These are phyloP conservation scores for Drosophila trapezifrons DNA, from an alignment of 1,140 invertebrate genomes.

Conservation along the genomic window DNA sequence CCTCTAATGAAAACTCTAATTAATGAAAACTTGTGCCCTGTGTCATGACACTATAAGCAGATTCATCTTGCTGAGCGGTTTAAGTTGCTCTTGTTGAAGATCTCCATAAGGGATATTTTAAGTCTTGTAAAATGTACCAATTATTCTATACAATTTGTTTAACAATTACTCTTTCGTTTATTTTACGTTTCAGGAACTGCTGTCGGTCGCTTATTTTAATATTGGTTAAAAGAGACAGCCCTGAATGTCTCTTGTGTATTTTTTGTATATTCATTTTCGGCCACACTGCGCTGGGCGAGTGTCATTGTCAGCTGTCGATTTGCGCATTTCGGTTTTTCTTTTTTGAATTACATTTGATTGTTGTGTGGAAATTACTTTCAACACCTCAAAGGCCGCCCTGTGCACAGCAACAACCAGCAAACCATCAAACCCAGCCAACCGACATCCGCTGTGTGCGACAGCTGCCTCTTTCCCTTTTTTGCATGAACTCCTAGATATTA, in stretches of 20 bases:
- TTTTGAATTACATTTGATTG: constrained; percentile 77
- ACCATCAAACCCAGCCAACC: constrained; percentile 30
- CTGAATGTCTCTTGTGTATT: constrained; percentile 3
- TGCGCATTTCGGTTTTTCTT: constrained; percentile 26
- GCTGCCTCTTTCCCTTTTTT: constrained; percentile 8
- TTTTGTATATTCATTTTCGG: constrained; percentile 21
- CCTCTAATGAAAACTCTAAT: too few relatives aligned
- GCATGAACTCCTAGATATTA: constrained; percentile 22
- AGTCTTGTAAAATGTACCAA: too few relatives aligned
- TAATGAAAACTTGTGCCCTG: too few relatives aligned
- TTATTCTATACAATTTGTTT: too few relatives aligned
- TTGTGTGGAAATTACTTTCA: constrained; percentile 69
- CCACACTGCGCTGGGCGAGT: constrained; percentile 23
- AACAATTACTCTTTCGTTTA: too few relatives aligned
- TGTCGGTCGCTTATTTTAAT: not conserved
- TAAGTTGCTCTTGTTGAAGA: too few relatives aligned
- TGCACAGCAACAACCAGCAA: not conserved
- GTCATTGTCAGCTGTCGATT: constrained; percentile 61
- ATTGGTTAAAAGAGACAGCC: not conserved
- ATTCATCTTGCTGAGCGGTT: too few relatives aligned
- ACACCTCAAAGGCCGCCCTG: constrained; percentile 25
- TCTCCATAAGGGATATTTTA: too few relatives aligned
- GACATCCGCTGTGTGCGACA: constrained; percentile 58
- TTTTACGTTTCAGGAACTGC: not conserved
- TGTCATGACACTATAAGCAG: too few relatives aligned